Conservation (phyloP, 2,888 invertebrate genomes). For the Sepiola atlantica region DNA sequence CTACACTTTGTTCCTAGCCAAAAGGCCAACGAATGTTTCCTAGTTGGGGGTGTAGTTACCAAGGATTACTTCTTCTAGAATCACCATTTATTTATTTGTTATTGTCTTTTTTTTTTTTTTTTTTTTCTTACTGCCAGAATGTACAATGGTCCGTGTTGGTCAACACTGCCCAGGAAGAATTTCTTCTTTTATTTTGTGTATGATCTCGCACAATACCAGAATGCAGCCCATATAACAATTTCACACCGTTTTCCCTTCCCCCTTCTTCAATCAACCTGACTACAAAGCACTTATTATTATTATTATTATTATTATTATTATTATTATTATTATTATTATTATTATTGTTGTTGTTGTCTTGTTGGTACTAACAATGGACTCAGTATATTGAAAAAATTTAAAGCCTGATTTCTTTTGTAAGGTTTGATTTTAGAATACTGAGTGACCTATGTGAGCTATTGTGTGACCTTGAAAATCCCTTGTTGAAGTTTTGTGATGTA, state of each 20-base stretch:
- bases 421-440: neutral
- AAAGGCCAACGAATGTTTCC: too few species aligned
- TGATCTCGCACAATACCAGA: neutral
- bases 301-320: too few species aligned
- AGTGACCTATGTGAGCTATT: neutral
- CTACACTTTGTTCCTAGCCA: too few species aligned
- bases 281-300: neutral
- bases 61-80: too few species aligned
- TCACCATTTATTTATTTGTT: neutral
- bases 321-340: too few species aligned
- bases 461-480: neutral
- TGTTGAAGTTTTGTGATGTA: neutral
- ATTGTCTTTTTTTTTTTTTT: neutral
- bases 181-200: neutral
- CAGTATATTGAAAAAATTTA: slow-evolving; percentile 13
- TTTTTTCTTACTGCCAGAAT: neutral
- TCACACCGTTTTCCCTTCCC: neutral
- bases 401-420: neutral
- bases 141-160: neutral
- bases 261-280: neutral
- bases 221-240: neutral
- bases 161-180: neutral
- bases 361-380: neutral
- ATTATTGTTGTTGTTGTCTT: neutral
- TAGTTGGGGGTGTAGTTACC: too few species aligned